Base-by-base conservation (phyloP, 2,888 invertebrate species). In the Nomada ruficornis region DNA sequence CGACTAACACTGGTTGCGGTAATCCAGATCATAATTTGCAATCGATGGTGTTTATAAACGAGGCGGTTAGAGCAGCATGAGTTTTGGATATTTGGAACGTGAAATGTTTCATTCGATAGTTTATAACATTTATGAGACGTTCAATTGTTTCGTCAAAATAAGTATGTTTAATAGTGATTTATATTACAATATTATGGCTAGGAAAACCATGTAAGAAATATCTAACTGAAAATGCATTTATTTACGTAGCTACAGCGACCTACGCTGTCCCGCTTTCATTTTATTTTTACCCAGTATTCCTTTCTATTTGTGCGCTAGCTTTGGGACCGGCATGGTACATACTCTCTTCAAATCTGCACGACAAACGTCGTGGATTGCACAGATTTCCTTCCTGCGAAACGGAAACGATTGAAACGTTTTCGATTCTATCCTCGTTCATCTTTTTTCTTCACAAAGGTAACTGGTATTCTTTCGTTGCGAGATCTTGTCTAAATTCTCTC, bases 281-380 rank as follows among this genome's bases (percentile, higher is more conserved):
- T 83, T 83, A 83, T 83, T 82, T 83, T 82, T 83, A 82, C 70
- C 57, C 77, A 29, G 77, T 77, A 74, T 77, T 57, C 82, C 83
- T 82, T 82, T 83, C 82, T 82, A 82, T 83, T 77, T 83, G 74
- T 82, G 73, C 82, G 67, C 74, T 68, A 70, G 77, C 77, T 77
- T 77, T 73, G 65, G 62, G 67, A 47, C 29, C 67, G 42, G 73
- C 63, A 59, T 73, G 77, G 71, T 50, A 55, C 50, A 13, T 11
- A 20, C 62, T 68, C 72, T 63, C 55, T 71, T 47, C 62, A 59
- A 77, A 75, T 82, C 42, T 68, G 52, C 63, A 65, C 73, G 59
- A 68, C 42, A 73, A 72, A 68, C 70, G 68, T 23, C 13, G 52
- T 54, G 44, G 67, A 68, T 71, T 71, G 60, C 59, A 13, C 5